Conservation (phyloP, 2,797 vertebrate genomes). For the Arremon aurantiirostris region DNA sequence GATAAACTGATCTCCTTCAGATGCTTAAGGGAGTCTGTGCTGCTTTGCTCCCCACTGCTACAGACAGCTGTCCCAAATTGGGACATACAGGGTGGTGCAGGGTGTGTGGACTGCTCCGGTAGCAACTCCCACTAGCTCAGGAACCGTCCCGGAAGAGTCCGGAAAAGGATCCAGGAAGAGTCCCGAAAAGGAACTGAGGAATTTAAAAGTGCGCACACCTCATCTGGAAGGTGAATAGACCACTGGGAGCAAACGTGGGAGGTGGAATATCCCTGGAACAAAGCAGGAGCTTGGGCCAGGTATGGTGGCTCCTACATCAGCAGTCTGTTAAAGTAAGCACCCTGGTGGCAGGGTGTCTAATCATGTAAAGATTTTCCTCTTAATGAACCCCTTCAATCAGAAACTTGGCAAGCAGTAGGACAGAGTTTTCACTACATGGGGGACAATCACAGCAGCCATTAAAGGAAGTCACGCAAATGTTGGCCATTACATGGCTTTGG, state of each 20-base stretch:
- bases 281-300: not conserved
- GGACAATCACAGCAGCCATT: not conserved
- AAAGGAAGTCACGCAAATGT: not conserved
- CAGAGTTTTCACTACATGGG: too few species aligned
- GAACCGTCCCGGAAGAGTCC: not conserved
- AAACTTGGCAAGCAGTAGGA: not conserved
- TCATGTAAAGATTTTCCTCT: not conserved
- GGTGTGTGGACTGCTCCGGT: rapidly evolving
- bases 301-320: not conserved
- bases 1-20: not conserved
- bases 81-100: not conserved
- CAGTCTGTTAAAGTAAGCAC: not conserved
- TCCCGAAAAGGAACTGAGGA: not conserved
- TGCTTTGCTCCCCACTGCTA: not conserved
- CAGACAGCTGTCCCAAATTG: not conserved
- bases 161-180: not conserved
- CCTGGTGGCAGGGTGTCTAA: not conserved
- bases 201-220: not conserved
- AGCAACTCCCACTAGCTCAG: not conserved
- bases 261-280: not conserved
- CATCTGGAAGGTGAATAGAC: not conserved
- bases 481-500: not conserved
- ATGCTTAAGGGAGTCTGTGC: not conserved
- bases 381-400: not conserved
- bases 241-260: not conserved